phyloP scores from a whole-genome alignment of 2,888 invertebrate species.

The Criorhina ranunculi region DNA sequence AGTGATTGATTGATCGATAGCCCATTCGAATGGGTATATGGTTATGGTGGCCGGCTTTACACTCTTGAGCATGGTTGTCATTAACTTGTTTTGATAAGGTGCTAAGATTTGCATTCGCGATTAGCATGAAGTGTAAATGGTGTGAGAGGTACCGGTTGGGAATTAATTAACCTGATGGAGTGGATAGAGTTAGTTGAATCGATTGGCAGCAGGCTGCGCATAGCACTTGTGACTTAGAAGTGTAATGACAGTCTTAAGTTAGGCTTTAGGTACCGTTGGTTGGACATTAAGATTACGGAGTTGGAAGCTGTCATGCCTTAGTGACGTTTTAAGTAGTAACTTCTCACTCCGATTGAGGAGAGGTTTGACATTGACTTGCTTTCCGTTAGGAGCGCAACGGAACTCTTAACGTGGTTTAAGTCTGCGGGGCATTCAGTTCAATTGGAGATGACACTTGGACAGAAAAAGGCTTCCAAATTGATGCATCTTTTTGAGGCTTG shows the following conservation, averaged over 20 bases:
- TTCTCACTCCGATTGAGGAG: no score
- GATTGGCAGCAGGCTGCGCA: constrained; percentile 21
- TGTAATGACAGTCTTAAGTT: constrained; percentile 28
- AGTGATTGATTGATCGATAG: constrained; percentile 74
- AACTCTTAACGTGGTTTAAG: no score
- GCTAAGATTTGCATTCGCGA: constrained; percentile 74
- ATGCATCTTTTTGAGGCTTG: no score
- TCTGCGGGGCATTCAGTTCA: no score
- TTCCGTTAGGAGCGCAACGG: no score
- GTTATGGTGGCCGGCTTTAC: constrained; percentile 48
- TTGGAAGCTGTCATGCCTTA: constrained; percentile 1
- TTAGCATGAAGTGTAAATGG: constrained; percentile 72
- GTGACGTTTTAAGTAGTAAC: no score
- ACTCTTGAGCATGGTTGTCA: constrained; percentile 65
- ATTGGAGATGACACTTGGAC: no score
- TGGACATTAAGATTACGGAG: constrained; percentile 11
- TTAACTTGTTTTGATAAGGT: constrained; percentile 73
- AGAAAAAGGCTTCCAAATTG: no score
- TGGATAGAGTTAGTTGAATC: not conserved
- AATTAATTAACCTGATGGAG: constrained; percentile 67
- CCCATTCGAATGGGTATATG: constrained; percentile 53
- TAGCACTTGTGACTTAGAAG: constrained; percentile 14
- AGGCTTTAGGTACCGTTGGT: constrained; percentile 35
- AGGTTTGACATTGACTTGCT: no score
- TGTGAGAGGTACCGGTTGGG: constrained; percentile 59